Conservation (phyloP, 2,888 invertebrate genomes). For the Ophioninae sp. region DNA sequence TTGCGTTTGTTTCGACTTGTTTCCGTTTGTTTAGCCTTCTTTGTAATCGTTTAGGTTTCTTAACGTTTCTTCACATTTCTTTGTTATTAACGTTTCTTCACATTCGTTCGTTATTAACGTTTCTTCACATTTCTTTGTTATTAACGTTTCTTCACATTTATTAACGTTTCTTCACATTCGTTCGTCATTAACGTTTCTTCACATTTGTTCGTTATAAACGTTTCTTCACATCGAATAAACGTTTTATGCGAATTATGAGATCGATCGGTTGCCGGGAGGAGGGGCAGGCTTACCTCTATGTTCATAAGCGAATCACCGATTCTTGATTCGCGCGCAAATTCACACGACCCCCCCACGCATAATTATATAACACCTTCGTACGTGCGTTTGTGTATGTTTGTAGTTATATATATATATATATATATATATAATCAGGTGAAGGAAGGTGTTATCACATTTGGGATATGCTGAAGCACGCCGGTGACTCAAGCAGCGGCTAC, state of each 20-base stretch:
- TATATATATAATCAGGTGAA: constrained; percentile 50
- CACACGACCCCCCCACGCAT: constrained; percentile 12
- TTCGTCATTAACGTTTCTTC: too few species aligned
- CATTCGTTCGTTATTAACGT: too few species aligned
- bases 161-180: too few species aligned
- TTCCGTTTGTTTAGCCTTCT: too few species aligned
- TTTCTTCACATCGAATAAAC: not conserved
- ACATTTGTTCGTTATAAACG: too few species aligned
- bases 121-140: too few species aligned
- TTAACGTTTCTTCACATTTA: too few species aligned
- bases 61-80: too few species aligned
- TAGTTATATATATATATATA: too few species aligned
- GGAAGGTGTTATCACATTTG: constrained; percentile 68
- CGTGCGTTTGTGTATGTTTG: not conserved
- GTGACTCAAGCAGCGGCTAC: constrained; percentile 32
- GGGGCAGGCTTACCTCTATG: not conserved
- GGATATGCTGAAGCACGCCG: constrained; percentile 56
- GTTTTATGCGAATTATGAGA: constrained; percentile 60
- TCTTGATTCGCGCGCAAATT: constrained; percentile 23
- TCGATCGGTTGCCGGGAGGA: constrained; percentile 63
- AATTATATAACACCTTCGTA: not conserved
- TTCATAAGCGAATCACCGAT: constrained; percentile 43
- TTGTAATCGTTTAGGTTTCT: too few species aligned
- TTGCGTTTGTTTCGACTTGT: too few species aligned
- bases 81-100: too few species aligned